These are phyloP conservation scores for Nomada flava DNA, from an alignment of 2,888 invertebrate species.

Conservation along the genomic window DNA sequence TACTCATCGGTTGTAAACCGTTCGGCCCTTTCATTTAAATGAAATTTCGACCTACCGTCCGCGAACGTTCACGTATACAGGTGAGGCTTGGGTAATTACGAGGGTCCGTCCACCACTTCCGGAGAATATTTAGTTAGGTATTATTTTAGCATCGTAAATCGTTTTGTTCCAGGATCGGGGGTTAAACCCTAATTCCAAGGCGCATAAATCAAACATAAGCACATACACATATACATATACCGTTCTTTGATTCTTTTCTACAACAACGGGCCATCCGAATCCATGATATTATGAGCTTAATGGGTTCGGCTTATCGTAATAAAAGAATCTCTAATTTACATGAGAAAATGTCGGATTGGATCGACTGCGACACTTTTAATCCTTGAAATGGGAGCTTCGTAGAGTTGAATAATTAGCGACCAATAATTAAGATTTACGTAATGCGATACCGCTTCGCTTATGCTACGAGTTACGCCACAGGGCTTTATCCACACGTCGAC, in stretches of 20 bases:
- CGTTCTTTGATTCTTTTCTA: no score
- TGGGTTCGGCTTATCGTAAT: no score
- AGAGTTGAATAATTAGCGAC: conserved; percentile 22
- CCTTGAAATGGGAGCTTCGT: not conserved
- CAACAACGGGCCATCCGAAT: not conserved
- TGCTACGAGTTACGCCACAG: conserved; percentile 49
- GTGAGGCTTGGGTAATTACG: not conserved
- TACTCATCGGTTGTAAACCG: not conserved
- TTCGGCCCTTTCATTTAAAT: not conserved
- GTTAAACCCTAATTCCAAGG: not conserved
- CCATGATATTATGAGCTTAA: no score
- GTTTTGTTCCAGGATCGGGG: not conserved
- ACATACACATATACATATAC: not conserved
- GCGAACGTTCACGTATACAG: not conserved
- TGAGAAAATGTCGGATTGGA: not conserved
- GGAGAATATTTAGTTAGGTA: no score
- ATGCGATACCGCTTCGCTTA: conserved; percentile 41
- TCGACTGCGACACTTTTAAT: not conserved
- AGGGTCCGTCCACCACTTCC: not conserved
- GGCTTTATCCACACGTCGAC: conserved; percentile 54
- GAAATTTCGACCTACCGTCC: not conserved
- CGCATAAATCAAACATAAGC: not conserved
- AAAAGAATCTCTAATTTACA: not conserved
- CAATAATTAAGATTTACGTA: conserved; percentile 60
- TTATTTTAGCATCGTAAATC: no score